These are phyloP conservation scores for Pandemis cinnamomeana DNA, from an alignment of 2,888 invertebrate species.

Conservation along the genomic window DNA sequence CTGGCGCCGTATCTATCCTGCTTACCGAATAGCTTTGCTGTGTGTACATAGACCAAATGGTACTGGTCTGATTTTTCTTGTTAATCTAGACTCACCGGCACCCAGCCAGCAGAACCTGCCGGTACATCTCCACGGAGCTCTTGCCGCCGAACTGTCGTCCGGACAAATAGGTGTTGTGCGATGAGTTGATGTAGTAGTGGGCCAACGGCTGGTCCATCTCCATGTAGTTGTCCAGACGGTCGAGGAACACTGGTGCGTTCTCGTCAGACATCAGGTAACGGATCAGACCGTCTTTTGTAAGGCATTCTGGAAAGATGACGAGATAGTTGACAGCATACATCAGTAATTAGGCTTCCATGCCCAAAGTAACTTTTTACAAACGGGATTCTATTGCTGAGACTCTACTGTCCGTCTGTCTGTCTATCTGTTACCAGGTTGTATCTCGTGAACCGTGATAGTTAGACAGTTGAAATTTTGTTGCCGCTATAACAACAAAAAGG, in stretches of 20 bases:
- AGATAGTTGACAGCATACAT: background rate
- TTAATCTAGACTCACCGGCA: slow-evolving; percentile 88
- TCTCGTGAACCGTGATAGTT: too few relatives aligned
- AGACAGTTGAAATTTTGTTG: too few relatives aligned
- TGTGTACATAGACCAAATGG: too few relatives aligned
- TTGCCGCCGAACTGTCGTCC: slow-evolving; percentile 99
- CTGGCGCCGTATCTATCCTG: too few relatives aligned
- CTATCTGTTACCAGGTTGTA: too few relatives aligned
- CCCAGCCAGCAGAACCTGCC: slow-evolving; percentile 98
- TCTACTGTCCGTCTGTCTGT: too few relatives aligned
- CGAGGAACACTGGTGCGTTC: slow-evolving; percentile 99
- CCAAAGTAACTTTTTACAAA: too few relatives aligned
- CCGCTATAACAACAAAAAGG: too few relatives aligned
- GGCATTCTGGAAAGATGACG: slow-evolving; percentile 84
- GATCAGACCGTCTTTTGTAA: slow-evolving; percentile 98
- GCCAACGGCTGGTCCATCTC: slow-evolving; percentile 99
- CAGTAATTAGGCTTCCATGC: background rate
- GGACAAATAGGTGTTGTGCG: slow-evolving; percentile 97
- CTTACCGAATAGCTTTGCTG: too few relatives aligned
- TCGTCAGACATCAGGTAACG: slow-evolving; percentile 99
- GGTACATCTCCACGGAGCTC: slow-evolving; percentile 99
- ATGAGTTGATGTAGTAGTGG: slow-evolving; percentile 99
- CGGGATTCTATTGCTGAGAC: too few relatives aligned
- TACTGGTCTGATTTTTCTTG: too few relatives aligned
- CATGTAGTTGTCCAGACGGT: slow-evolving; percentile 98